These are phyloP conservation scores for Unio pictorum DNA, from an alignment of 2,888 invertebrate species.

Conservation along the genomic window DNA sequence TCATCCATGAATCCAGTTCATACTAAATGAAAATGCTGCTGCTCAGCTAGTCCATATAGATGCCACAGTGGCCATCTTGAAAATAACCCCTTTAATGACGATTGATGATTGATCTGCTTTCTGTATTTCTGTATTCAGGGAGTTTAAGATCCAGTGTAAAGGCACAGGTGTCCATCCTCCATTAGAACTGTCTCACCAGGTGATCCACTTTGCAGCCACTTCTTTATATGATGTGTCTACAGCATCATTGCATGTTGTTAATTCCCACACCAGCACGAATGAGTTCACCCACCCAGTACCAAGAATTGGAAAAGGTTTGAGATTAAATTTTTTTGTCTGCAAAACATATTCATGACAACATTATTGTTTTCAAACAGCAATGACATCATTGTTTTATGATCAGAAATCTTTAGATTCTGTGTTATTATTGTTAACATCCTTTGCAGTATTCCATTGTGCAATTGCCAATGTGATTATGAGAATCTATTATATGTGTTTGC, in stretches of 20 bases:
- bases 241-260: slow-evolving; percentile 63
- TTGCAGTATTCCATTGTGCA: neutral
- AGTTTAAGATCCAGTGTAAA: slow-evolving; percentile 67
- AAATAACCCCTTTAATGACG: too few relatives aligned
- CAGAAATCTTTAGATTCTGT: too few relatives aligned
- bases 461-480: too few relatives aligned
- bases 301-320: slow-evolving; percentile 68
- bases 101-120: too few relatives aligned
- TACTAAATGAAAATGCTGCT: too few relatives aligned
- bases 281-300: slow-evolving; percentile 71
- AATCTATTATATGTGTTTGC: too few relatives aligned
- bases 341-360: neutral
- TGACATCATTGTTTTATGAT: too few relatives aligned
- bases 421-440: neutral
- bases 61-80: too few relatives aligned
- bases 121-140: slow-evolving; percentile 42
- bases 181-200: slow-evolving; percentile 67
- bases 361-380: neutral
- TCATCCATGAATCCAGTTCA: too few relatives aligned
- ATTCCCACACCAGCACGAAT: slow-evolving; percentile 68
- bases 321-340: neutral
- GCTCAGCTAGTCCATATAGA: too few relatives aligned
- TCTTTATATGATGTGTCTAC: slow-evolving; percentile 68
- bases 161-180: slow-evolving; percentile 71
- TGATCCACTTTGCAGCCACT: slow-evolving; percentile 69